Conservation (phyloP, 2,797 vertebrate genomes). For the Girardinus metallicus region DNA sequence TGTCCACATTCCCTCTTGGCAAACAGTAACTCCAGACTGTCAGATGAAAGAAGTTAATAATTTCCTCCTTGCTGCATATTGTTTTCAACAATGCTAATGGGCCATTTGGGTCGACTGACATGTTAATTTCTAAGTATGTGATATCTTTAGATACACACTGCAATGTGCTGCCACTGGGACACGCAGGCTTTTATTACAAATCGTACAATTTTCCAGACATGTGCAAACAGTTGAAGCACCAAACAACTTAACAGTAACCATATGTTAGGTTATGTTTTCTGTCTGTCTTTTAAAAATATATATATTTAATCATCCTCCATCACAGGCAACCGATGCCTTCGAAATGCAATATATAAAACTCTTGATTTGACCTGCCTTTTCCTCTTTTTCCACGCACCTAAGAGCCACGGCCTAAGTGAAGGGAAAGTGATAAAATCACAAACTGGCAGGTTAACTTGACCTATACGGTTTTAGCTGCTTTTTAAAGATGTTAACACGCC, state of each 20-base stretch:
- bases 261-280: background rate
- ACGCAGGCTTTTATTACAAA: constrained; percentile 7
- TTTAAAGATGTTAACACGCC: background rate
- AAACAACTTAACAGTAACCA: constrained; percentile 12
- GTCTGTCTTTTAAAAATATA: background rate
- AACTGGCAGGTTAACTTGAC: background rate
- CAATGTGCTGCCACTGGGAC: background rate
- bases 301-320: background rate
- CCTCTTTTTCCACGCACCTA: background rate
- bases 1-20: constrained; percentile 9
- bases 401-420: background rate
- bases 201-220: constrained; percentile 14
- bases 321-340: background rate
- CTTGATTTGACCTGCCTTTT: background rate
- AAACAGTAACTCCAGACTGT: constrained; percentile 6
- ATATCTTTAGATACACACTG: constrained; percentile 6
- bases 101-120: constrained; percentile 1
- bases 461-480: background rate
- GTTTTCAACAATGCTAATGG: constrained; percentile 7
- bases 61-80: constrained; percentile 7
- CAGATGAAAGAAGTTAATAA: constrained; percentile 15
- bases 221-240: constrained; percentile 13
- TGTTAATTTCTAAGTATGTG: constrained; percentile 4
- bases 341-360: background rate
- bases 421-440: background rate